phyloP scores from a whole-genome alignment of 2,888 invertebrate species.

The Disparrhopalites patrizii region DNA sequence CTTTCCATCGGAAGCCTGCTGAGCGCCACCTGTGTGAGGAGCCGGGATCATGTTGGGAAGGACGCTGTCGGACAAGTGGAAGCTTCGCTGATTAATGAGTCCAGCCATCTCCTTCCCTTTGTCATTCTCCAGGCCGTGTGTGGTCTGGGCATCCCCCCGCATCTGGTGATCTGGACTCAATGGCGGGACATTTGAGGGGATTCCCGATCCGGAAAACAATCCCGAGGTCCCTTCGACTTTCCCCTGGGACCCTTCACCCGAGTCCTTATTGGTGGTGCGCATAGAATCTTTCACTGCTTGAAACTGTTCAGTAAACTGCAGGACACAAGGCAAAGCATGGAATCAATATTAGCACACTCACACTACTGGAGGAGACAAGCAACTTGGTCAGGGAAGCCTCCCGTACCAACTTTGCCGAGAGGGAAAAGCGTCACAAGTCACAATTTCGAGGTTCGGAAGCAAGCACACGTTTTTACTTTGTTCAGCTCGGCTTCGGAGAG shows the following conservation, averaged over 20 bases:
- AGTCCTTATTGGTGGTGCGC: conserved; percentile 62
- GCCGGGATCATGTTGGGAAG: too few relatives aligned
- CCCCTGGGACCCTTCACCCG: conserved; percentile 54
- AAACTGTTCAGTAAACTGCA: conserved; percentile 94
- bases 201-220: conserved; percentile 33
- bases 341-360: too few relatives aligned
- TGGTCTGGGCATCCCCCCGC: not conserved
- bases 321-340: too few relatives aligned
- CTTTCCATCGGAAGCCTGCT: conserved; percentile 38
- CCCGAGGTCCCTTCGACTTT: conserved; percentile 3
- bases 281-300: conserved; percentile 97
- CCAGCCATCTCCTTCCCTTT: not conserved
- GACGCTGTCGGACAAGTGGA: conserved; percentile 52
- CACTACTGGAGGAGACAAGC: too few relatives aligned
- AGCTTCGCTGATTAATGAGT: conserved; percentile 53
- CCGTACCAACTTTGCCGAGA: not conserved
- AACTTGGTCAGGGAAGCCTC: too few relatives aligned
- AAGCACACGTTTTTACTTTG: conserved; percentile 61
- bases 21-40: conserved; percentile 31
- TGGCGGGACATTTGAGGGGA: conserved; percentile 20
- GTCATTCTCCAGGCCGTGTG: too few relatives aligned
- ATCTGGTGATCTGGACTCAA: conserved; percentile 16
- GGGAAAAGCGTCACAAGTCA: not conserved
- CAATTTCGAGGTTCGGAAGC: not conserved
- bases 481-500: conserved; percentile 89